phyloP scores from a whole-genome alignment of 2,888 invertebrate species.

The Ochropacha duplaris region DNA sequence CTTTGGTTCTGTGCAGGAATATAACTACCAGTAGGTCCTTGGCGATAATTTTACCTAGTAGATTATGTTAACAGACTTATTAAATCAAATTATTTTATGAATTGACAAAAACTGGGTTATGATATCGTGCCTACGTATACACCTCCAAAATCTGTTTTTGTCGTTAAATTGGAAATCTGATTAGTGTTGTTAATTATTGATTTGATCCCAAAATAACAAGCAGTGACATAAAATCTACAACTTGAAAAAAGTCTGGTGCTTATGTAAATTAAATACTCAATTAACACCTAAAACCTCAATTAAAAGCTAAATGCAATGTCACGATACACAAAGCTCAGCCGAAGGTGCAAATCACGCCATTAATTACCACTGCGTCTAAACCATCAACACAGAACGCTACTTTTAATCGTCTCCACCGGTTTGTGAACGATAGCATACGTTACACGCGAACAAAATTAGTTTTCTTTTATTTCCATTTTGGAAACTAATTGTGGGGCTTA shows the following conservation, averaged over 20 bases:
- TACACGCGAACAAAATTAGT: constrained; percentile 8
- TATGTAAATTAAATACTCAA: constrained; percentile 9
- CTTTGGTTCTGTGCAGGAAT: no score
- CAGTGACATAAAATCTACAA: neutral
- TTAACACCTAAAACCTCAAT: constrained; percentile 28
- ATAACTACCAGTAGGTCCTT: no score
- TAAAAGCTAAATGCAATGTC: constrained; percentile 29
- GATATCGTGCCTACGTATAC: no score
- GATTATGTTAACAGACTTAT: no score
- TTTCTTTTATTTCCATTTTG: neutral
- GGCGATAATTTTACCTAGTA: no score
- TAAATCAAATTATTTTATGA: no score
- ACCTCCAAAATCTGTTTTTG: no score
- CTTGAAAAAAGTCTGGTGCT: neutral
- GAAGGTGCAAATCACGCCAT: constrained; percentile 36
- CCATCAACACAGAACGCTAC: constrained; percentile 18
- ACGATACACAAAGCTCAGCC: constrained; percentile 38
- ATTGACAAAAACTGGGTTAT: no score
- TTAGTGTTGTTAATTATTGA: no score
- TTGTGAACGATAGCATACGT: neutral
- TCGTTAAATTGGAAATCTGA: no score
- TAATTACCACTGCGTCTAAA: constrained; percentile 29
- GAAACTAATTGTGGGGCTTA: constrained; percentile 5
- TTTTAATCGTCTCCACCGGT: constrained; percentile 5
- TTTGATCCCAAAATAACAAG: neutral